Percentiles rank a stretch among this genome's conserved stretches.
Conservation (phyloP, 2,888 invertebrate species). For the Netelia fuscicornis region DNA sequence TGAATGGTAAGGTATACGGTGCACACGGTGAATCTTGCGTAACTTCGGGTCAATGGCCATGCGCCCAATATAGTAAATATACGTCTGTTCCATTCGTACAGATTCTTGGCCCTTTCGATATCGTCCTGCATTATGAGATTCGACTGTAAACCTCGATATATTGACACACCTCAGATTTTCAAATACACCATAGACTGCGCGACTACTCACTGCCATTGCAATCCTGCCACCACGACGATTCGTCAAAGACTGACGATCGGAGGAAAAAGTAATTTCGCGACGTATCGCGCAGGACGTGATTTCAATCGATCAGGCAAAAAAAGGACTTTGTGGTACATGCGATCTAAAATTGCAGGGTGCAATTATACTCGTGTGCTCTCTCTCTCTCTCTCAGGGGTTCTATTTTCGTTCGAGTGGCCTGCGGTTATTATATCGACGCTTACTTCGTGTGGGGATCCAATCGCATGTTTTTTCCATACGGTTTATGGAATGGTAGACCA, state of each 20-base stretch:
- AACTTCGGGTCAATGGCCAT: background rate
- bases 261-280: background rate
- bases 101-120: background rate
- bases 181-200: background rate
- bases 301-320: background rate
- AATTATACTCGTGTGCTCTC: background rate
- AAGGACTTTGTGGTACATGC: background rate
- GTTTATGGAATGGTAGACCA: background rate
- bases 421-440: background rate
- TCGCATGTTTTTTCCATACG: background rate
- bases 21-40: background rate
- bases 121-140: background rate
- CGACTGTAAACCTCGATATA: background rate
- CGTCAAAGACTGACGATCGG: slow-evolving; percentile 1
- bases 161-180: background rate
- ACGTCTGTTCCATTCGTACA: background rate
- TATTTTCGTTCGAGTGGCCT: background rate
- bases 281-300: background rate
- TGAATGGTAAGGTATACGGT: background rate
- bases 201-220: slow-evolving; percentile 12
- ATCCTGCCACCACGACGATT: background rate
- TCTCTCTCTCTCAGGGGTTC: background rate
- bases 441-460: background rate
- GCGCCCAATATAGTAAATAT: background rate
- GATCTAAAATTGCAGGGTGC: background rate